Base-by-base conservation (phyloP, 2,888 invertebrate species). In the Oxyteleia sp. region DNA sequence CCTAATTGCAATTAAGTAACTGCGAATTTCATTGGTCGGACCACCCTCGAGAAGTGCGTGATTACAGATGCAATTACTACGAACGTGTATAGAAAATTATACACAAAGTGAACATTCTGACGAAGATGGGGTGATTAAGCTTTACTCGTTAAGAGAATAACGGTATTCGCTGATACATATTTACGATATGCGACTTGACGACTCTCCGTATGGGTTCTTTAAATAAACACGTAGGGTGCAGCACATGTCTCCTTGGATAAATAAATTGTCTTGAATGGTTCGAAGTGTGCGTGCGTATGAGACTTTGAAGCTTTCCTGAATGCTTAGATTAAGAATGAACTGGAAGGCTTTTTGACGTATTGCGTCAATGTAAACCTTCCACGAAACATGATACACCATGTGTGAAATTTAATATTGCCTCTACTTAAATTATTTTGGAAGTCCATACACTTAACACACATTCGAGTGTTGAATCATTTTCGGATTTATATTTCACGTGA, bases 161-260 rank as follows among this genome's bases (percentile, higher is more conserved):
- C 82, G 76, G 82, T 51, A 69, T 61, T 66, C 35, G 59, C 72
- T 72, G 78, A 82, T 82, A 82, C 78, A 76, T 82, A 78, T 78
- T 78, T 72, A 78, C 66, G 72, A 76, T 78, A 72, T 35, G 41
- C 59, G 82, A 78, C 55, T 82, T 71, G 75, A 75, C 75, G 82
- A 82, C 78, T 82, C 78, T 72, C 72, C 47, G 82, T 68, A 72
- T 72, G 72, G 76, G 71, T 76, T 82, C 82, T 78, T 82, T 76
- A 82, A 82, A 82, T 82, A 82, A 82, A 82, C 78, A 83, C 57
- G 29, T 61, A 68, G 74, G 78, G 74, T 29, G 55, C 72, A 74
- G 68, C 72, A 83, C 74, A 74, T 83, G 78, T 78, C 82, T 66
- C 74, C 59, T 83, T 69, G 74, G 69, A 74, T 78, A 83, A 78